Evolutionary conservation across 2,888 invertebrate genomes (phyloP).

Genomic region (Epistrophe grossulariae): DNA sequence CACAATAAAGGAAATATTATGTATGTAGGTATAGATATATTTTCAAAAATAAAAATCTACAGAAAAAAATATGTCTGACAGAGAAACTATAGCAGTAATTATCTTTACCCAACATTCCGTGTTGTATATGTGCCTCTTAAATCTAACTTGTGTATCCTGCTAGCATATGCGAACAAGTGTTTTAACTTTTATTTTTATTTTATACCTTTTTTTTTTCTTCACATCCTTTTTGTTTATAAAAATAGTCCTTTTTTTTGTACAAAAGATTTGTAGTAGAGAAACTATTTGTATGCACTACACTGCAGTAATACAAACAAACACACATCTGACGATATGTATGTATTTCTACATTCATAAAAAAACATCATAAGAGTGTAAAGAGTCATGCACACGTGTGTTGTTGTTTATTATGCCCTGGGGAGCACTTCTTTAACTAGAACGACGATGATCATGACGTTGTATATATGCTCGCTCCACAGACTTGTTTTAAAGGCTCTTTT

Average conservation of each 20-base stretch:
- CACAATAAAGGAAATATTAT: constrained; percentile 42
- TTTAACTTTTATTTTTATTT: background rate
- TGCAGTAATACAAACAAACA: constrained; percentile 55
- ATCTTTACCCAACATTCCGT: constrained; percentile 56
- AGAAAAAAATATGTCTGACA: constrained; percentile 18
- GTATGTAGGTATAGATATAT: background rate
- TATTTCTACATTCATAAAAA: background rate
- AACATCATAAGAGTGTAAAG: constrained; percentile 8
- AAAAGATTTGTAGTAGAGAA: constrained; percentile 27
- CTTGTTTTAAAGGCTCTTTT: constrained; percentile 36
- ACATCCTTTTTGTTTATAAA: constrained; percentile 28
- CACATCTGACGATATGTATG: background rate
- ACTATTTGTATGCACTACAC: constrained; percentile 58
- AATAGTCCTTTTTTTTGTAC: constrained; percentile 12
- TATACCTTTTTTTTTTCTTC: background rate
- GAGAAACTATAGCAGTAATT: constrained; percentile 58
- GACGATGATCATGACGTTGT: constrained; percentile 49
- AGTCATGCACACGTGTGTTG: constrained; percentile 56
- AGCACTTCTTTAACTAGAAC: constrained; percentile 66
- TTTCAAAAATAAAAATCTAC: constrained; percentile 14
- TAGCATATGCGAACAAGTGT: constrained; percentile 13
- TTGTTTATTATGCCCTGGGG: constrained; percentile 72
- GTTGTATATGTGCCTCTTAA: constrained; percentile 34
- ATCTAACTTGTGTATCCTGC: constrained; percentile 28
- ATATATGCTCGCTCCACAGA: constrained; percentile 5